These are phyloP conservation scores for Lithobates pipiens DNA, from an alignment of 2,797 vertebrate species.

Conservation along the genomic window DNA sequence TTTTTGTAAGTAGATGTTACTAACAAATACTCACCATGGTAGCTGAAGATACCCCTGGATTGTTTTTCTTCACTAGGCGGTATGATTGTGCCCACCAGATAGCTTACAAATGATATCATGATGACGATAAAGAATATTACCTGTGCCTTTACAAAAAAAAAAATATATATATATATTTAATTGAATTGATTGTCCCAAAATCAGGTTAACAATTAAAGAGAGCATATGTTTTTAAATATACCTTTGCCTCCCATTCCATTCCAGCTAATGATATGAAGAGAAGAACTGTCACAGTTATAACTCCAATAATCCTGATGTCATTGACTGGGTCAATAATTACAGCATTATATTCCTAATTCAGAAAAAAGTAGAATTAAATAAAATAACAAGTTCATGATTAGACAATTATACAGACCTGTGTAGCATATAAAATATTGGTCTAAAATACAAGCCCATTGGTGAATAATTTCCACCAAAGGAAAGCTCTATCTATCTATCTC, in stretches of 20 bases:
- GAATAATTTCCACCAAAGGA: no score
- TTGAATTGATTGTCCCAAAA: not conserved
- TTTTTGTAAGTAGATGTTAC: no score
- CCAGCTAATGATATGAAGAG: conserved; percentile 76
- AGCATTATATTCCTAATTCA: conserved; percentile 69
- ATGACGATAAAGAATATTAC: conserved; percentile 77
- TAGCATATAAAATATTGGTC: not conserved
- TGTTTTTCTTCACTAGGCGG: conserved; percentile 69
- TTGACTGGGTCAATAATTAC: conserved; percentile 71
- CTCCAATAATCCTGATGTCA: conserved; percentile 75
- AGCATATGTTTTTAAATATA: conserved; percentile 44
- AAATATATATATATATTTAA: not conserved
- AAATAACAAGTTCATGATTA: no score
- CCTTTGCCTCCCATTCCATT: conserved; percentile 82
- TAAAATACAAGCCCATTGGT: no score
- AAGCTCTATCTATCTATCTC: no score
- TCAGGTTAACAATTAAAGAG: not conserved
- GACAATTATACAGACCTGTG: not conserved
- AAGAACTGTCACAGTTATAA: conserved; percentile 74
- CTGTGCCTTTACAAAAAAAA: conserved; percentile 70
- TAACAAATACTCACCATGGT: conserved; percentile 69
- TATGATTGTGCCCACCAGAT: conserved; percentile 75
- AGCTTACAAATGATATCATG: conserved; percentile 77
- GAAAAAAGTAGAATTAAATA: not conserved
- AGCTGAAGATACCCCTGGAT: conserved; percentile 76